Conservation (phyloP, 1,140 invertebrate genomes). For the Macrobrachium nipponense region DNA sequence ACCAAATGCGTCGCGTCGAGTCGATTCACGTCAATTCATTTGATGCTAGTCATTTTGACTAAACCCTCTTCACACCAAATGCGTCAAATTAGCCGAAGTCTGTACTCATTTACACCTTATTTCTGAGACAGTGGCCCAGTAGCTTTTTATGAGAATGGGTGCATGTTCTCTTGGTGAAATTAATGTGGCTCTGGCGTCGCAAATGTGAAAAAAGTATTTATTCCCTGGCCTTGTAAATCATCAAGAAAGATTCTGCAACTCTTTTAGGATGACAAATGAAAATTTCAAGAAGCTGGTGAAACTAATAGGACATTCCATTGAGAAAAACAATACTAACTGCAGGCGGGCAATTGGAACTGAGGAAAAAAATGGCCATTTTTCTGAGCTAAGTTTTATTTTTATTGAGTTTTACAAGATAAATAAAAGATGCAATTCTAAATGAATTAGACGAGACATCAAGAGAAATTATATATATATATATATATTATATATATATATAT, state of each 20-base stretch:
- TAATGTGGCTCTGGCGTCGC: neutral
- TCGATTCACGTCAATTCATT: no score
- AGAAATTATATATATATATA: no score
- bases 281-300: conserved; percentile 82
- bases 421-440: no score
- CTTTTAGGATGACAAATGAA: conserved; percentile 68
- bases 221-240: neutral
- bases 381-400: conserved; percentile 83
- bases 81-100: no score
- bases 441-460: no score
- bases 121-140: neutral
- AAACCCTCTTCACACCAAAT: no score
- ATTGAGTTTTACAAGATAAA: no score
- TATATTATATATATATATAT: no score
- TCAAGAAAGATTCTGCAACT: neutral
- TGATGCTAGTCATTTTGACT: no score
- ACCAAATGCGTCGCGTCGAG: no score
- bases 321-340: conserved; percentile 90
- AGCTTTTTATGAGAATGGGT: neutral
- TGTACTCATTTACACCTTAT: neutral
- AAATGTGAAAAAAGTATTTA: neutral
- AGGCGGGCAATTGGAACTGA: conserved; percentile 22
- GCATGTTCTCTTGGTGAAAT: neutral
- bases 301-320: conserved; percentile 85
- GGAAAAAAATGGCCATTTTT: neutral